Evolutionary conservation across 2,797 vertebrate genomes (phyloP), one percentile per base, ranked within the genome.

Genomic region (Enteromius trimaculatus): DNA sequence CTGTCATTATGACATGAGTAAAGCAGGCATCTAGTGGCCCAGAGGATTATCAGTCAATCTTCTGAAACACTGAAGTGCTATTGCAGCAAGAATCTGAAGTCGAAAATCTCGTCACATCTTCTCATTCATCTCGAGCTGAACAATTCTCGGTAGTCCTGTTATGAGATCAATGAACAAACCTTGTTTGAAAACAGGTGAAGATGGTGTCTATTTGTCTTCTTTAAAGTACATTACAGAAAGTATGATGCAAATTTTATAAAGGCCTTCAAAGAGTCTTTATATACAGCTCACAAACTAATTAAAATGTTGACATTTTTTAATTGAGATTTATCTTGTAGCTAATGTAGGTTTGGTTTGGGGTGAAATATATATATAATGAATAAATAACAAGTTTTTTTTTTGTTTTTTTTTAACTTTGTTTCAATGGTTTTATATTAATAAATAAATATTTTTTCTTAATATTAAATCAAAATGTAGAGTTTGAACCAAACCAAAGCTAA

Each of bases 11-110:
- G 26, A 78, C 55, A 42, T 8, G 62, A 64, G 39, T 37, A 62
- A n/a, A 31, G 34, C 16, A 55, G 6, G 2, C 39, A 16, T 60
- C 65, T n/a, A 64, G 66, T 71, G n/a, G n/a, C n/a, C n/a, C n/a
- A n/a, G n/a, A n/a, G 37, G 91, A 93, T 91, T 92, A 91, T 64
- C 83, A 79, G 79, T 90, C 88, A 90, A 77, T 90, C 85, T 80
- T 82, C 79, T 81, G 82, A 88, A 75, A 17, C 5, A 10, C 1
- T 71, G 29, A 78, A 62, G 82, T 37, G 23, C 69, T 64, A 42
- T 75, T 49, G 29, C 19, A 8, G 26, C 51, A 62, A 70, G 49
- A 21, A 70, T 71, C n/a, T 47, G 16, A n/a, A 53, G 19, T 42
- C 58, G 23, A 42, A 79, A 78, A 78, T 77, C 23, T 44, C 74